Conservation (phyloP, 2,888 invertebrate species). For the Arrhopalites spinosus region DNA sequence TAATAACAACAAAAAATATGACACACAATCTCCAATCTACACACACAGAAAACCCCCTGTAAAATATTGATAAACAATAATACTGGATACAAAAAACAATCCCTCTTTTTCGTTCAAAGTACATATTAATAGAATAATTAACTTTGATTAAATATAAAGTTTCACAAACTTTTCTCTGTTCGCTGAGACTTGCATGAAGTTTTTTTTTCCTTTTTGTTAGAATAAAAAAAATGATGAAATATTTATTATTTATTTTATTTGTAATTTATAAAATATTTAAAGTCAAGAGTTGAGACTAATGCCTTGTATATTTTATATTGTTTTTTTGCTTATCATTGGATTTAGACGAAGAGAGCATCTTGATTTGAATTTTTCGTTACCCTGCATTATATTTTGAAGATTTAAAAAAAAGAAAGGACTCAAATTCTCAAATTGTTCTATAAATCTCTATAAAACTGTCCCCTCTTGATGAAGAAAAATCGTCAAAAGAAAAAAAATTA, state of each 20-base stretch:
- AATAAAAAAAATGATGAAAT: background rate
- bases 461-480: background rate
- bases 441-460: too few relatives aligned
- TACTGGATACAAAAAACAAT: too few relatives aligned
- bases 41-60: background rate
- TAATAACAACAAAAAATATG: background rate
- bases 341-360: constrained; percentile 28
- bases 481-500: background rate
- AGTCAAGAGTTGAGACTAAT: background rate
- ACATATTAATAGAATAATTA: too few relatives aligned
- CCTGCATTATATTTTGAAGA: constrained; percentile 36
- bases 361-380: constrained; percentile 30
- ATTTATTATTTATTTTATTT: background rate
- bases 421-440: too few relatives aligned
- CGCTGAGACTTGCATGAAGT: background rate
- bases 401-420: background rate
- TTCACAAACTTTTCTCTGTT: too few relatives aligned
- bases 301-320: background rate
- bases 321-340: background rate
- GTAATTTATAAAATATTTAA: too few relatives aligned
- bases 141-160: too few relatives aligned
- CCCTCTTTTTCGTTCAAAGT: too few relatives aligned
- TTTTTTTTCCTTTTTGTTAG: background rate
- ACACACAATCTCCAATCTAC: background rate
- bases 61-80: too few relatives aligned